Evolutionary conservation across 2,113 vertebrate genomes (phyloP).

Genomic region (Esox niger): DNA sequence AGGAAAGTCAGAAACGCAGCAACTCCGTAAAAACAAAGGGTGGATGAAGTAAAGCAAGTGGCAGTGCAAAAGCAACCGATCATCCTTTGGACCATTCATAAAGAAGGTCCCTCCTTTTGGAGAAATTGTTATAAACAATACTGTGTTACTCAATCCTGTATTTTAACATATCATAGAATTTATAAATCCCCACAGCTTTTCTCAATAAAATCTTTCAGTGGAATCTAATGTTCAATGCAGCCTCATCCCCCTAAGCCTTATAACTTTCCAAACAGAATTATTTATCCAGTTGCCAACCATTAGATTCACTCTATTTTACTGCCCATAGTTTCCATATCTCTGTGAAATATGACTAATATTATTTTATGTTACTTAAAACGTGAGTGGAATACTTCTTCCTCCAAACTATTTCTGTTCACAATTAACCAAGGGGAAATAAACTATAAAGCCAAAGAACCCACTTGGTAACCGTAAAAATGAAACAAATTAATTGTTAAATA

Average conservation of each 20-base stretch:
- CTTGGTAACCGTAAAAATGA: slow-evolving; percentile 66
- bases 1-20: no score
- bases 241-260: background rate
- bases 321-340: no score
- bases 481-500: slow-evolving; percentile 40
- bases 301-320: background rate
- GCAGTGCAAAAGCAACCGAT: slow-evolving; percentile 71
- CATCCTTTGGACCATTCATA: slow-evolving; percentile 67
- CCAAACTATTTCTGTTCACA: no score
- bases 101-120: slow-evolving; percentile 56
- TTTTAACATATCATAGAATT: no score
- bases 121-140: background rate
- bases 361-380: no score
- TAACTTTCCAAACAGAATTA: background rate
- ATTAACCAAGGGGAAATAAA: slow-evolving; percentile 3
- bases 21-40: slow-evolving; percentile 48
- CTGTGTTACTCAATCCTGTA: no score
- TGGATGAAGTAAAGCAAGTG: slow-evolving; percentile 56
- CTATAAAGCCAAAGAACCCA: slow-evolving; percentile 51
- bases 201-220: background rate
- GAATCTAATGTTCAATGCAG: background rate
- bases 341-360: no score
- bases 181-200: background rate
- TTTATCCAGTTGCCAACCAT: no score
- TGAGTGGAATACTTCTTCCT: no score